Conservation (phyloP, 2,888 invertebrate species). For the Orchesella flavescens region DNA sequence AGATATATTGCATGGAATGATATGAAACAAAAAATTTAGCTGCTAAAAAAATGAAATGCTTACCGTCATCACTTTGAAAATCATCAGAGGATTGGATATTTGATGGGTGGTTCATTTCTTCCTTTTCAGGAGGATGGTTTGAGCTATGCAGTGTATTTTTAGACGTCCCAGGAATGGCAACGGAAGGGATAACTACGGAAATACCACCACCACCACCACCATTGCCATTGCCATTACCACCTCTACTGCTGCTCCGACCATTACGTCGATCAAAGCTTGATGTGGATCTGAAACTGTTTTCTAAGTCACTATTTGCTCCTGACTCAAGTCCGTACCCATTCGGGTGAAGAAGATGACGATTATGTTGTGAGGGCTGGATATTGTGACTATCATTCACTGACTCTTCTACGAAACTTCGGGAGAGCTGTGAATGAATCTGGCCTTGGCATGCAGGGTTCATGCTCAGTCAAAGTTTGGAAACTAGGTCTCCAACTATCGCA, state of each 20-base stretch:
- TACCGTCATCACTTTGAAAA: conserved; percentile 63
- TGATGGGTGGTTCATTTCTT: conserved; percentile 19
- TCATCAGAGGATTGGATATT: conserved; percentile 37
- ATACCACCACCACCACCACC: background rate
- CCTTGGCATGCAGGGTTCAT: conserved; percentile 68
- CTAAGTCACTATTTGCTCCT: conserved; percentile 44
- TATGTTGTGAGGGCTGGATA: background rate
- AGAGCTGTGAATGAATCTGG: conserved; percentile 60
- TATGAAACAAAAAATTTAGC: background rate
- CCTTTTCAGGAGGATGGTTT: background rate
- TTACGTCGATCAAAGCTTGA: conserved; percentile 25
- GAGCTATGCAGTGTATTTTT: conserved; percentile 5
- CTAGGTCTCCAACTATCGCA: conserved; percentile 14
- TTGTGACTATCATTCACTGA: background rate
- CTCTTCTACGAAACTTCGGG: conserved; percentile 40
- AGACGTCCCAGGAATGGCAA: conserved; percentile 42
- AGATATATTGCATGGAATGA: too few species aligned
- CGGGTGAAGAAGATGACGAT: conserved; percentile 28
- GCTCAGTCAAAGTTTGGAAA: background rate
- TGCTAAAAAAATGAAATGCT: conserved; percentile 13
- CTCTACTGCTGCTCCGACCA: background rate
- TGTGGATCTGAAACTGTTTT: conserved; percentile 31
- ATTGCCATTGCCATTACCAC: too few species aligned
- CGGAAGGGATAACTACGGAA: background rate
- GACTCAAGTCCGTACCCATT: conserved; percentile 29